Evolutionary conservation across 2,113 vertebrate genomes (phyloP).

Genomic region (Diadophis punctatus): DNA sequence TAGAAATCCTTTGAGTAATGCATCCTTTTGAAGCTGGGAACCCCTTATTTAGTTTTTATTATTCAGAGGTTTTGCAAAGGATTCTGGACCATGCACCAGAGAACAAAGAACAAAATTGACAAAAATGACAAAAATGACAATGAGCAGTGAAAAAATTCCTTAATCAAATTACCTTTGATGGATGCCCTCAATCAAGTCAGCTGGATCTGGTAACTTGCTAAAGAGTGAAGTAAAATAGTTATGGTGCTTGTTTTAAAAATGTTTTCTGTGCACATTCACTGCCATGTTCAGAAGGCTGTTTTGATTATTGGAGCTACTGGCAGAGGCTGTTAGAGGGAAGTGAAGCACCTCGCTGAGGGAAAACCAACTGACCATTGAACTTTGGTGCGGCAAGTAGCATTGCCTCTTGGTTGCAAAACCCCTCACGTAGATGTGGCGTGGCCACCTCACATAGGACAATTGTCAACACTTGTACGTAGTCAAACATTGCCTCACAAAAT

Average conservation of each 20-base stretch:
- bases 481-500: neutral
- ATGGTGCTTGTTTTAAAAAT: neutral
- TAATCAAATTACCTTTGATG: neutral
- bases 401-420: no score
- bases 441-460: neutral
- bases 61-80: neutral
- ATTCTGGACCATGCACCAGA: neutral
- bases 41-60: neutral
- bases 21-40: neutral
- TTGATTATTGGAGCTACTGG: neutral
- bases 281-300: neutral
- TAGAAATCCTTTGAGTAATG: neutral
- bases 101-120: neutral
- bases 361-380: neutral
- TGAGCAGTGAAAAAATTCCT: neutral
- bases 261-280: neutral
- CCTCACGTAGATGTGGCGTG: no score
- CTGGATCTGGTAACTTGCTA: neutral
- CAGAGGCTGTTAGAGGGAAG: neutral
- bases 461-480: neutral
- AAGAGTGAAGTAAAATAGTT: neutral
- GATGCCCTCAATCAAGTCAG: neutral
- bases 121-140: neutral
- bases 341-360: neutral
- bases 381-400: no score